A percentile compares a stretch with the other conserved stretches of the same genome.
phyloP scores from a whole-genome alignment of 2,113 vertebrate species.

The Ondatra zibethicus region DNA sequence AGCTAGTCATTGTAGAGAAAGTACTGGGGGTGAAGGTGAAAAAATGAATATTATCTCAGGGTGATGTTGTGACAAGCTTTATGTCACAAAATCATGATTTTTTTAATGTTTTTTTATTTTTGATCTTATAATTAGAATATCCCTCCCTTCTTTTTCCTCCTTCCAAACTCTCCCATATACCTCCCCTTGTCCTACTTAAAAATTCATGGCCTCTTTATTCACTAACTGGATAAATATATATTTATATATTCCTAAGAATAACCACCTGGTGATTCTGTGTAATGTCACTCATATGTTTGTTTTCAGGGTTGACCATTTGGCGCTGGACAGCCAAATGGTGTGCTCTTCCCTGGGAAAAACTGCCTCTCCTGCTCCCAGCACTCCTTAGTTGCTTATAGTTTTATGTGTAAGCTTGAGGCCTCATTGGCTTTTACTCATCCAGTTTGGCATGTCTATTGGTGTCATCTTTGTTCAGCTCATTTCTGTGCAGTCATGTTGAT shows the following conservation, averaged over 20 bases:
- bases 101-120: neutral
- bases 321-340: neutral
- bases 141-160: neutral
- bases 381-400: neutral
- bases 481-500: neutral
- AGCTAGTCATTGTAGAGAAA: constrained; percentile 11
- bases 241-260: neutral
- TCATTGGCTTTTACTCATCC: neutral
- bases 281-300: neutral
- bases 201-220: neutral
- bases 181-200: neutral
- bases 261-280: too few species aligned
- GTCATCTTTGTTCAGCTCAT: neutral
- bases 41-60: constrained; percentile 27
- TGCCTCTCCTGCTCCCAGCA: neutral
- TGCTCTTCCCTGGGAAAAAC: neutral
- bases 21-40: neutral
- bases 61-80: neutral
- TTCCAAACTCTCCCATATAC: neutral
- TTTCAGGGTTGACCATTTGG: neutral
- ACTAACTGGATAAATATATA: neutral
- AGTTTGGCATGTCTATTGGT: neutral
- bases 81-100: neutral
- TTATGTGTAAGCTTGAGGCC: neutral
- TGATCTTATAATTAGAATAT: neutral